phyloP scores from a whole-genome alignment of 1,140 invertebrate genomes.

The Tyrophagus putrescentiae region DNA sequence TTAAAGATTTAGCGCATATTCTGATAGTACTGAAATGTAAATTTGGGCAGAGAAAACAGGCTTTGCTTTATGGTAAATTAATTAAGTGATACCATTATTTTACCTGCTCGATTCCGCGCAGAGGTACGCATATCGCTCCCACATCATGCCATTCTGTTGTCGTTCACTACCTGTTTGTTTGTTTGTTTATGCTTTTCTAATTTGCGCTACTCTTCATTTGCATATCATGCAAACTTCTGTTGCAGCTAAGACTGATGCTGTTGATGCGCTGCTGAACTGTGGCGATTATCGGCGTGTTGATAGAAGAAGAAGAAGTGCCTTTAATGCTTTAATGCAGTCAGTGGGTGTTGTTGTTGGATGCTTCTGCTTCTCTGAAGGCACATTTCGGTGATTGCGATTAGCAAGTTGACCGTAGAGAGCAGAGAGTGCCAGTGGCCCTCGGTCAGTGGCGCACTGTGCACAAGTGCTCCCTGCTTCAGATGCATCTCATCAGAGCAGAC shows the following conservation, averaged over 20 bases:
- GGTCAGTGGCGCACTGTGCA: not conserved
- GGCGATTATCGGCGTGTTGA: too few species aligned
- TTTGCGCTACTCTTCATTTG: not conserved
- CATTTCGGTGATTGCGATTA: not conserved
- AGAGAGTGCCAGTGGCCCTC: too few species aligned
- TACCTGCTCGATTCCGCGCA: not conserved
- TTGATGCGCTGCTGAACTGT: too few species aligned
- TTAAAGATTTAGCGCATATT: too few species aligned
- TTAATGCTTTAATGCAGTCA: not conserved
- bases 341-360: conserved; percentile 6
- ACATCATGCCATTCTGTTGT: too few species aligned
- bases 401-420: too few species aligned
- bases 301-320: too few species aligned
- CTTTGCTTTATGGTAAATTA: conserved; percentile 4
- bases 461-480: not conserved
- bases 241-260: too few species aligned
- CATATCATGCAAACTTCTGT: too few species aligned
- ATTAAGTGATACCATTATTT: conserved; percentile 5
- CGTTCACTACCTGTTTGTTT: not conserved
- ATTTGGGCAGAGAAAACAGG: too few species aligned
- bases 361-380: not conserved
- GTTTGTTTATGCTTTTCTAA: not conserved
- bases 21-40: too few species aligned
- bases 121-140: too few species aligned
- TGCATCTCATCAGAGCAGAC: not conserved